Percentiles rank a stretch among this genome's conserved stretches.
These are phyloP conservation scores for Megalopta genalis DNA, from an alignment of 1,140 invertebrate species.

Conservation along the genomic window DNA sequence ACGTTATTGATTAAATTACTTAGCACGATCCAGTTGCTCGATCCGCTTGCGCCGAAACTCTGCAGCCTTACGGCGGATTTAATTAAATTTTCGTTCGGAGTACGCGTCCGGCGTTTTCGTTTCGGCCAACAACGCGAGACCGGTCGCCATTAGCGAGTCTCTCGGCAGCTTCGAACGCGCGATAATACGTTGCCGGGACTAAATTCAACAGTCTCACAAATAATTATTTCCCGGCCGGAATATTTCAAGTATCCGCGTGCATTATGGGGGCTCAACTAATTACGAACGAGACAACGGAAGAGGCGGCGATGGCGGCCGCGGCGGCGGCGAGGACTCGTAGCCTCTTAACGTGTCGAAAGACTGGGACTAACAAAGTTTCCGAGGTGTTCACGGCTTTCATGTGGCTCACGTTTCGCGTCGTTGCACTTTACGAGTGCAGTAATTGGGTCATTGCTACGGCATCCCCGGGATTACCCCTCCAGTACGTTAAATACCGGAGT, in stretches of 20 bases:
- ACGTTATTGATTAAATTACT: constrained; percentile 45
- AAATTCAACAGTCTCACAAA: neutral
- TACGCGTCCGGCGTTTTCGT: constrained; percentile 31
- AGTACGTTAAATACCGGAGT: constrained; percentile 44
- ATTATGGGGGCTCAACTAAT: constrained; percentile 54
- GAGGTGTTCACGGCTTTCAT: constrained; percentile 51
- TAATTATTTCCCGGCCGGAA: constrained; percentile 14
- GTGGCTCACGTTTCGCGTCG: constrained; percentile 56
- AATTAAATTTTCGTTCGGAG: constrained; percentile 40
- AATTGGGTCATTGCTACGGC: constrained; percentile 57
- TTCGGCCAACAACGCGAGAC: too few relatives aligned
- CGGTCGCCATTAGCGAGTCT: neutral
- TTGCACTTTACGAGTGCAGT: constrained; percentile 61
- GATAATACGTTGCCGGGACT: neutral
- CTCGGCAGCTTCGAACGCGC: neutral
- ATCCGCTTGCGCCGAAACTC: constrained; percentile 41
- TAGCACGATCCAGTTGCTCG: constrained; percentile 27
- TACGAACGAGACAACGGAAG: constrained; percentile 52
- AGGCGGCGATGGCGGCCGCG: neutral
- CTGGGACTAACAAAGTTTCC: constrained; percentile 54
- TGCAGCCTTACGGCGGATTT: constrained; percentile 29
- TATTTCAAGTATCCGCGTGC: constrained; percentile 42
- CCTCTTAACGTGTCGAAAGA: constrained; percentile 55
- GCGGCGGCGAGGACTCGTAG: neutral
- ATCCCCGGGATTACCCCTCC: constrained; percentile 22